Evolutionary conservation across 2,797 vertebrate species (phyloP), one percentile per base, ranked within the genome.

Genomic region (Macroramphosus scolopax): DNA sequence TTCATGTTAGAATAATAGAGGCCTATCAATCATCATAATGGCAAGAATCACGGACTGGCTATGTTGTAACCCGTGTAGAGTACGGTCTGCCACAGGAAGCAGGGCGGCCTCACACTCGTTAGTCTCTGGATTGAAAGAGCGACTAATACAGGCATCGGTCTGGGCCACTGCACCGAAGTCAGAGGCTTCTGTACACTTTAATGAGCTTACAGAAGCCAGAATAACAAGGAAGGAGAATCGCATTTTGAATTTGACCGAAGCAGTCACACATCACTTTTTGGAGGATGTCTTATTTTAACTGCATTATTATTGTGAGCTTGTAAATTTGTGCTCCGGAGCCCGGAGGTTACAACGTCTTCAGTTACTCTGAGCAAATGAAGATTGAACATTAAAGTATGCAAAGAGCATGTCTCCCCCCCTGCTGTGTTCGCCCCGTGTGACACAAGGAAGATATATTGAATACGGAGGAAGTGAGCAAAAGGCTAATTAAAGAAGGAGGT

Each of bases 1-100:
- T 86, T 83, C 78, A 85, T 57, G 51, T 64, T 51, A 18, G 72
- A 74, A 87, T 80, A 88, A 88, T 80, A 64, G 57, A 50, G 41
- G 40, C 22, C 75, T 72, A 73, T 81, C 68, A 53, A 48, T 83
- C 82, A 84, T 68, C 75, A 55, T 85, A 84, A 86, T 77, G 70
- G 69, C 57, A 42, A 39, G 57, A 60, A 63, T 44, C 17, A 51
- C 2, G 37, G 51, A 45, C 31, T 9, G 50, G 60, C 44, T 24
- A 11, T 20, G 46, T 36, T 46, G 49, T 18, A 74, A 64, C 44
- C 41, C 60, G 28, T 20, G 25, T 26, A 14, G 25, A 8, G 17
- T 26, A 51, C 47, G 41, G 64, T 62, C 35, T 20, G 32, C 43
- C 22, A 8, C 20, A 16, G 53, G 47, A 65, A 65, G 61, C 38